phyloP scores from a whole-genome alignment of 2,797 vertebrate species.

The Gymnothorax reevesii region DNA sequence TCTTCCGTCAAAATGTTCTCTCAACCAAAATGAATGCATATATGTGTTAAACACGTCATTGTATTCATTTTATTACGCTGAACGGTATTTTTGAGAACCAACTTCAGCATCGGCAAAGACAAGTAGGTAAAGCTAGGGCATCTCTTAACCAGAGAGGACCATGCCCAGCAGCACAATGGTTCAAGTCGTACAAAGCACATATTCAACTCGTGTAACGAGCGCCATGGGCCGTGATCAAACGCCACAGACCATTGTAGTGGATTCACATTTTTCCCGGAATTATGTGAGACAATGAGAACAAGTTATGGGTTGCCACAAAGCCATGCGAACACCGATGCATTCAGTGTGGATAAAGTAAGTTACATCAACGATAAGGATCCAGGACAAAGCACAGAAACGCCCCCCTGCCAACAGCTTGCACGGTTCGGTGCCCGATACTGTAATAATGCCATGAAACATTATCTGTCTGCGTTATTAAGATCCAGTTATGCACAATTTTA shows the following conservation, averaged over 20 bases:
- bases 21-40: neutral
- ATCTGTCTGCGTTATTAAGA: neutral
- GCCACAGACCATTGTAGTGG: neutral
- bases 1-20: neutral
- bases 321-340: neutral
- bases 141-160: neutral
- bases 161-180: neutral
- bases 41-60: neutral
- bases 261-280: neutral
- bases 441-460: neutral
- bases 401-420: slow-evolving; percentile 23
- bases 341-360: neutral
- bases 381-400: slow-evolving; percentile 33
- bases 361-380: neutral
- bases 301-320: neutral
- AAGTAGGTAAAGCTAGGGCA: neutral
- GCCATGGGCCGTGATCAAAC: neutral
- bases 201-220: neutral
- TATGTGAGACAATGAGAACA: neutral
- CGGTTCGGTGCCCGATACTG: slow-evolving; percentile 19
- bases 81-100: neutral
- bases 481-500: neutral
- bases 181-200: neutral
- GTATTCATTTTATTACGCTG: neutral
- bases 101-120: neutral